Conservation (phyloP, 2,797 vertebrate genomes). For the Gymnothorax reevesii region DNA sequence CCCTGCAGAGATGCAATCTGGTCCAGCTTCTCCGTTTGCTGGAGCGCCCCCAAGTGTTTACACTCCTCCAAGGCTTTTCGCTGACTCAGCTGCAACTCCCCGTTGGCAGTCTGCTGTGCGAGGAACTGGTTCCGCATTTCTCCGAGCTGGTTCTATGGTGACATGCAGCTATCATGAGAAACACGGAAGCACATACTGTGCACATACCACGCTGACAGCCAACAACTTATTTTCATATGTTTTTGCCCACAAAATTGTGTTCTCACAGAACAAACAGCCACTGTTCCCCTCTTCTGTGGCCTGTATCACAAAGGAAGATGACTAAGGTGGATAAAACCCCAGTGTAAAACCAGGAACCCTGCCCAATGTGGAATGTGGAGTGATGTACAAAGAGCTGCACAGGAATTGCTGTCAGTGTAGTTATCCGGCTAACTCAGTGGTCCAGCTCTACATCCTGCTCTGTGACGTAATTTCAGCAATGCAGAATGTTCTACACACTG, state of each 20-base stretch:
- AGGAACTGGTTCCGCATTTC: conserved; percentile 69
- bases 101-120: conserved; percentile 67
- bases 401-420: no score
- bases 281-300: neutral
- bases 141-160: conserved; percentile 65
- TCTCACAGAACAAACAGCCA: neutral
- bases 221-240: neutral
- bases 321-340: no score
- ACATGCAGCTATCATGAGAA: neutral
- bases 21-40: conserved; percentile 60
- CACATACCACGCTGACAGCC: neutral
- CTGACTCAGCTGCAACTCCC: conserved; percentile 62
- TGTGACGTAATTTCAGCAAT: no score
- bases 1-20: conserved; percentile 63
- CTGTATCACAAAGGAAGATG: neutral
- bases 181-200: neutral
- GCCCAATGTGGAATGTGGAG: no score
- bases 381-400: no score
- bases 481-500: neutral
- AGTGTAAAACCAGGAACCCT: no score
- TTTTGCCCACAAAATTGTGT: neutral
- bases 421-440: no score
- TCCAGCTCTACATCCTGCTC: no score
- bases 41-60: conserved; percentile 53
- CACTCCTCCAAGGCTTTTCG: conserved; percentile 56